A percentile compares a stretch with the other conserved stretches of the same genome.
Evolutionary conservation across 2,113 vertebrate genomes (phyloP).

Genomic region (Podilymbus podiceps): DNA sequence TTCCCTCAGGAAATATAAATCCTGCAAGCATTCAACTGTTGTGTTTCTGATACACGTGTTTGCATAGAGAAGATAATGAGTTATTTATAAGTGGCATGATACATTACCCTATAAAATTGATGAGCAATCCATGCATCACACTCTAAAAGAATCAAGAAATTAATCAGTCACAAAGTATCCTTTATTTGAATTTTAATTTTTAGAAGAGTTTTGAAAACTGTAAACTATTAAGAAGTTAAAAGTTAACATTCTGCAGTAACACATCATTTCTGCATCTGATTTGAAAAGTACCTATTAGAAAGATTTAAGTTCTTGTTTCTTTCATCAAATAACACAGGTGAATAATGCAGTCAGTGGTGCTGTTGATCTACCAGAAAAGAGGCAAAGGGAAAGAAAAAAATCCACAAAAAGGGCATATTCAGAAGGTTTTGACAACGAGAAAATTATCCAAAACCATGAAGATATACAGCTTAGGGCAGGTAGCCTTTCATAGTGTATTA

Average conservation of each 20-base stretch:
- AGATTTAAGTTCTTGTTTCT: neutral
- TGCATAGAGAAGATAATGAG: slow-evolving; percentile 42
- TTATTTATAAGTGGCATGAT: slow-evolving; percentile 49
- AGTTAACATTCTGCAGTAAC: neutral
- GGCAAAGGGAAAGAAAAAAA: neutral
- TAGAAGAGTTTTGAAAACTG: neutral
- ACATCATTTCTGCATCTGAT: neutral
- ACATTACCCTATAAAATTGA: slow-evolving; percentile 41
- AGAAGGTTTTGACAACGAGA: neutral
- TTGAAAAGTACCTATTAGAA: neutral
- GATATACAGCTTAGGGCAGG: neutral
- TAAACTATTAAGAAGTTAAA: neutral
- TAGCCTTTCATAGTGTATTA: neutral
- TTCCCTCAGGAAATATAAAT: slow-evolving; percentile 33
- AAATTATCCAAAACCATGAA: neutral
- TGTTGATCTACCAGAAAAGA: neutral
- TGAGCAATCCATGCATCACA: slow-evolving; percentile 4
- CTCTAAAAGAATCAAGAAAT: slow-evolving; percentile 1
- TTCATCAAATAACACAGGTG: neutral
- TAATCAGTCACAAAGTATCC: slow-evolving; percentile 17
- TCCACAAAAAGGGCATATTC: neutral
- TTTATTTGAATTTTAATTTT: slow-evolving; percentile 8
- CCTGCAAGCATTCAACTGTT: neutral
- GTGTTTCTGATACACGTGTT: slow-evolving; percentile 1
- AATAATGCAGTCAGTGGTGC: neutral